These are phyloP conservation scores for Thomomys bottae DNA, from an alignment of 2,113 vertebrate species.

Conservation along the genomic window DNA sequence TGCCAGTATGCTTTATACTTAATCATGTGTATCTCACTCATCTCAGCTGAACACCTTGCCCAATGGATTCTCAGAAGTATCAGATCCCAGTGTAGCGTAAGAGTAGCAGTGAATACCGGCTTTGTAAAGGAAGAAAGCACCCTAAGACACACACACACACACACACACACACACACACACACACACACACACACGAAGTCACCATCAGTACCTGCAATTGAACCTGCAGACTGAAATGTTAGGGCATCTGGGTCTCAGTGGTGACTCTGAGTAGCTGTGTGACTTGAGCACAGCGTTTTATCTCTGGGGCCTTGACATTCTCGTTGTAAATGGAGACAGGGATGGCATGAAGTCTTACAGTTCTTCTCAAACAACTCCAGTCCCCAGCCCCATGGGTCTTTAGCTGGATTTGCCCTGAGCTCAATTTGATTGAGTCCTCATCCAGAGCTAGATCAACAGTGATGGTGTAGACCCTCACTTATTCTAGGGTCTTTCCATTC, in stretches of 20 bases:
- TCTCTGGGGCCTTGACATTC: not conserved
- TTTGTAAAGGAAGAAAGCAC: not conserved
- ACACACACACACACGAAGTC: not conserved
- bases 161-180: not conserved
- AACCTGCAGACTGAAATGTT: not conserved
- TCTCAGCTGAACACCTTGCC: not conserved
- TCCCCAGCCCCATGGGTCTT: accelerated
- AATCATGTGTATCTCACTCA: not conserved
- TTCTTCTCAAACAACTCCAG: not conserved
- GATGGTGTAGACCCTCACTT: not conserved
- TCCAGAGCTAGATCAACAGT: too few relatives aligned
- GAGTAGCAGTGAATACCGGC: not conserved
- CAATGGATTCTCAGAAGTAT: not conserved
- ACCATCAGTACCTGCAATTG: not conserved
- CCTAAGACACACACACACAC: not conserved
- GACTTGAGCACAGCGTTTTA: not conserved
- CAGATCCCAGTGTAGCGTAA: not conserved
- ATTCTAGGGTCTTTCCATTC: too few relatives aligned
- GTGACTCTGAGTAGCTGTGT: not conserved
- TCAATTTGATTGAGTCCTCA: not conserved
- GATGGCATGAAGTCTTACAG: not conserved
- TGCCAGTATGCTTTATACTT: not conserved
- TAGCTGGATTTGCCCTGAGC: not conserved
- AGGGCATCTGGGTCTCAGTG: not conserved
- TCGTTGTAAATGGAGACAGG: not conserved